Conservation (phyloP, 2,888 invertebrate genomes). For the Eristalis arbustorum region DNA sequence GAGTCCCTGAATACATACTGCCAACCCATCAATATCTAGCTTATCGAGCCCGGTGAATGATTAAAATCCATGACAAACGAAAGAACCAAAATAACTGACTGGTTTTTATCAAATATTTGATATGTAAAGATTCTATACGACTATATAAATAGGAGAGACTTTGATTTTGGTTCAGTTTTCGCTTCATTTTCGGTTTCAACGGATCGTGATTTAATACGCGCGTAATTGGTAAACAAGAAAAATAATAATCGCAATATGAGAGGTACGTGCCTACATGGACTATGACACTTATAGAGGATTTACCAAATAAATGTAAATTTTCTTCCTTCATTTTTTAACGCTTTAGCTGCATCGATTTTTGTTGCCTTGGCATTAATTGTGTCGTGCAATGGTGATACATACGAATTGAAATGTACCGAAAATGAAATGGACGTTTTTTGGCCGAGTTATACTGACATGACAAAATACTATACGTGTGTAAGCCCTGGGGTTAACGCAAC, state of each 20-base stretch:
- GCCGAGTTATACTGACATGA: slow-evolving; percentile 77
- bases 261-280: neutral
- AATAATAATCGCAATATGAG: neutral
- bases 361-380: neutral
- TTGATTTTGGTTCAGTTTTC: neutral
- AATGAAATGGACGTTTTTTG: slow-evolving; percentile 76
- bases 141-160: neutral
- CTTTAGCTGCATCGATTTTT: neutral
- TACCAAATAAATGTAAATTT: neutral
- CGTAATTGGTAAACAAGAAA: neutral
- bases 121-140: neutral
- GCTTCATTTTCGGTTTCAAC: neutral
- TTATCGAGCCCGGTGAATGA: neutral
- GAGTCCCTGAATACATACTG: neutral
- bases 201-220: neutral
- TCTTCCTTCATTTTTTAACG: neutral
- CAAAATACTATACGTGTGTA: slow-evolving; percentile 76
- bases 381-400: neutral
- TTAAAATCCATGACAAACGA: neutral
- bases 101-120: neutral
- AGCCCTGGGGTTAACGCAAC: slow-evolving; percentile 71
- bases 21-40: neutral
- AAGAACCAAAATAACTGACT: neutral
- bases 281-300: neutral
- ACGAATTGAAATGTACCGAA: slow-evolving; percentile 72